Evolutionary conservation across 2,113 vertebrate species (phyloP).

Genomic region (Ascaphus truei): DNA sequence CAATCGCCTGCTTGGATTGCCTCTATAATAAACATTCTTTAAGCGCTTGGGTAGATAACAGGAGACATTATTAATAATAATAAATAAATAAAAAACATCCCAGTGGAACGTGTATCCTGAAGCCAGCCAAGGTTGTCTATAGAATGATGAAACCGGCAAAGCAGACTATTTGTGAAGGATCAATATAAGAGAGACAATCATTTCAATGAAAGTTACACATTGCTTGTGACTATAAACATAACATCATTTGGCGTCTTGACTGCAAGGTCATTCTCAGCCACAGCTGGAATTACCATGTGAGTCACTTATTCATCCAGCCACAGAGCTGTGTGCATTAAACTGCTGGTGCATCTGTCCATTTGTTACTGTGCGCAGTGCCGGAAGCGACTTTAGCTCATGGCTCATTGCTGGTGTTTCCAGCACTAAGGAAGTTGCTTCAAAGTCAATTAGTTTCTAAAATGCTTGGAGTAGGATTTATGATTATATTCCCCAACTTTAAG

Average conservation of each 20-base stretch:
- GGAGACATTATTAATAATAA: too few species aligned
- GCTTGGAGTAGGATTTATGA: too few species aligned
- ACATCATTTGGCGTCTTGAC: background rate
- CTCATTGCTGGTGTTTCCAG: too few species aligned
- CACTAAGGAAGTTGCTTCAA: too few species aligned
- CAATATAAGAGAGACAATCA: too few species aligned
- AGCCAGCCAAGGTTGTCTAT: background rate
- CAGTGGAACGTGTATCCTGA: background rate
- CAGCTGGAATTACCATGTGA: background rate
- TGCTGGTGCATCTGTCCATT: background rate
- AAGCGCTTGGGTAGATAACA: too few species aligned
- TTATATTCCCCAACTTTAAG: too few species aligned
- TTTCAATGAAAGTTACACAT: background rate
- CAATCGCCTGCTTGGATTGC: too few species aligned
- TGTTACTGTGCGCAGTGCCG: background rate
- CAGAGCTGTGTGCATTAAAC: background rate
- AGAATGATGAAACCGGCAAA: background rate
- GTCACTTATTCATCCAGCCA: background rate
- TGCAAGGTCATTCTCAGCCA: background rate
- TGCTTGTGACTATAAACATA: background rate
- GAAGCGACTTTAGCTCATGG: background rate
- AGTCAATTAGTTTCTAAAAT: too few species aligned
- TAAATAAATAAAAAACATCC: too few species aligned
- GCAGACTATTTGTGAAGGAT: background rate
- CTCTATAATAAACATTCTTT: too few species aligned